Evolutionary conservation across 2,888 invertebrate species (phyloP).

Genomic region (Kryphioiulus occultus): DNA sequence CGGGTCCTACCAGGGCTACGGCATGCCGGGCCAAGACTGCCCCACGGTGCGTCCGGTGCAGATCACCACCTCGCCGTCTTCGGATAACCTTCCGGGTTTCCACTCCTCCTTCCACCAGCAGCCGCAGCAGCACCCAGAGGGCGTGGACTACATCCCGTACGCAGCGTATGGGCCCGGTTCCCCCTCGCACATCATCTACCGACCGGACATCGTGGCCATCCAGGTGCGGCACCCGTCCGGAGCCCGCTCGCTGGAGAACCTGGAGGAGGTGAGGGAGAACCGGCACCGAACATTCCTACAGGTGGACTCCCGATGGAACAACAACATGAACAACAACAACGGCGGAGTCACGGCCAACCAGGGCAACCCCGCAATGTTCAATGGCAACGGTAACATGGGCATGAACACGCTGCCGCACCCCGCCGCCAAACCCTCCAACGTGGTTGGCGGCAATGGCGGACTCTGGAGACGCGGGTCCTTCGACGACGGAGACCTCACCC

Average conservation of each 20-base stretch:
- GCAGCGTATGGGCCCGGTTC: constrained; percentile 39
- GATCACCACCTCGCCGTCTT: constrained; percentile 9
- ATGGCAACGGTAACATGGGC: constrained; percentile 48
- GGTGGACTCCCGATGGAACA: constrained; percentile 37
- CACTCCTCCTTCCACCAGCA: background rate
- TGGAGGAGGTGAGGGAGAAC: constrained; percentile 51
- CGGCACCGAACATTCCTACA: constrained; percentile 52
- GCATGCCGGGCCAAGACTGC: background rate
- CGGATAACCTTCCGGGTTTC: background rate
- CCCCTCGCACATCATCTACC: constrained; percentile 58
- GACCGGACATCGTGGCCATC: constrained; percentile 64
- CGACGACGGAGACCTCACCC: constrained; percentile 90
- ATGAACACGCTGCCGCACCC: background rate
- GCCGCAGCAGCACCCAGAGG: background rate
- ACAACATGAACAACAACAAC: constrained; percentile 46
- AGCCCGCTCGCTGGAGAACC: constrained; percentile 54
- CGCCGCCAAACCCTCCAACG: background rate
- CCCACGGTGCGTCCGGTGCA: background rate
- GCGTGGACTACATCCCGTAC: constrained; percentile 45
- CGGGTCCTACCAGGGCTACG: constrained; percentile 30
- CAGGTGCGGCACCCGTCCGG: constrained; percentile 59
- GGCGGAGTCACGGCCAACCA: constrained; percentile 35
- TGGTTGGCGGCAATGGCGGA: constrained; percentile 42
- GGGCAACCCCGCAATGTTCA: constrained; percentile 43
- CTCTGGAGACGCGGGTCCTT: constrained; percentile 77